Evolutionary conservation across 1,140 invertebrate genomes (phyloP).

Genomic region (Sminthurinus signatus): DNA sequence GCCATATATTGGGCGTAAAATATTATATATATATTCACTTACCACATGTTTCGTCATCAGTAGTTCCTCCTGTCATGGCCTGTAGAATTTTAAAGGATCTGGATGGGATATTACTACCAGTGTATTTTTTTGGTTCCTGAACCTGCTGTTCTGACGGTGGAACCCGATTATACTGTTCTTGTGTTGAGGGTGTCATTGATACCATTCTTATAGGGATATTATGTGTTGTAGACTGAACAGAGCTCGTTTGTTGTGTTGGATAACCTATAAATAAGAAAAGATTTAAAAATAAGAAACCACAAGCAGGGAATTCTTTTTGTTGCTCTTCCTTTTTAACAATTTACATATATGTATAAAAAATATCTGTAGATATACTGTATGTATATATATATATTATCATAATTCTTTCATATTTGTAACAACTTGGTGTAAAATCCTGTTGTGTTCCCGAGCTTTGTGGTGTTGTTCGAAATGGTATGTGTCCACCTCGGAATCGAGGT

Average conservation of each 20-base stretch:
- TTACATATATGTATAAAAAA: too few relatives aligned
- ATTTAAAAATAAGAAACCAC: not conserved
- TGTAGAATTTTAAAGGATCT: constrained; percentile 77
- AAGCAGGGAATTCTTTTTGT: too few relatives aligned
- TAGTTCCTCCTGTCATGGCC: constrained; percentile 66
- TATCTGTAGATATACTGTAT: too few relatives aligned
- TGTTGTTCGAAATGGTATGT: constrained; percentile 65
- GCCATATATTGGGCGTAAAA: too few relatives aligned
- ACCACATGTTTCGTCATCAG: too few relatives aligned
- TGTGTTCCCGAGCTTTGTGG: constrained; percentile 44
- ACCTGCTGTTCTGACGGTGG: constrained; percentile 62
- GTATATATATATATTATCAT: too few relatives aligned
- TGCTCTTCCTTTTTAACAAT: too few relatives aligned
- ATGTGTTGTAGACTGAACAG: constrained; percentile 25
- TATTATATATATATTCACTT: too few relatives aligned
- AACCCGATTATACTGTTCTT: constrained; percentile 46
- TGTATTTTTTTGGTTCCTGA: constrained; percentile 68
- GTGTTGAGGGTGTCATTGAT: constrained; percentile 17
- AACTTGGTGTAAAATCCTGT: constrained; percentile 2
- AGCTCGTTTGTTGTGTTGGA: constrained; percentile 11
- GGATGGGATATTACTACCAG: constrained; percentile 74
- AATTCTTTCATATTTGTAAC: too few relatives aligned
- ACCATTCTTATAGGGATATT: constrained; percentile 34
- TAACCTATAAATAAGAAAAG: constrained; percentile 10
- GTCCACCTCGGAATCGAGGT: constrained; percentile 58